phyloP scores from a whole-genome alignment of 1,140 invertebrate genomes.

The Euschistus heros region DNA sequence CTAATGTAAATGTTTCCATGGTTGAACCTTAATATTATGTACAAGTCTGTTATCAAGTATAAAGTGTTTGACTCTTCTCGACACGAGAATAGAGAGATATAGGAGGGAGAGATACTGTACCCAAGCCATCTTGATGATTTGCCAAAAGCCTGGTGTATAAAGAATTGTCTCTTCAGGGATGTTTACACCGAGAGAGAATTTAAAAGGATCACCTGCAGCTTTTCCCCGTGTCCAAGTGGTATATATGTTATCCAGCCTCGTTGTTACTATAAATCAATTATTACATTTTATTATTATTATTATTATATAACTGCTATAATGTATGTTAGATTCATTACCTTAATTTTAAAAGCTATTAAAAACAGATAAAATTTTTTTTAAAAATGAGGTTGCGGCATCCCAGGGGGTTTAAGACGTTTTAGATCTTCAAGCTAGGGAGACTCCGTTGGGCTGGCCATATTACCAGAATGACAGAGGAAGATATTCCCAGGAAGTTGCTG shows the following conservation, averaged over 20 bases:
- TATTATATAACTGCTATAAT: too few relatives aligned
- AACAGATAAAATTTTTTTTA: too few relatives aligned
- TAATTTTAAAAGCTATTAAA: too few relatives aligned
- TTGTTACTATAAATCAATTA: slow-evolving; percentile 25
- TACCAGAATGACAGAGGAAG: too few relatives aligned
- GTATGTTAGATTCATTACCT: too few relatives aligned
- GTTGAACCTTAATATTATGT: slow-evolving; percentile 15
- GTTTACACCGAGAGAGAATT: background rate
- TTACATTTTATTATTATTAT: too few relatives aligned
- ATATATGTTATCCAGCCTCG: slow-evolving; percentile 21
- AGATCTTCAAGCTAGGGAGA: too few relatives aligned
- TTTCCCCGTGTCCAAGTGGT: slow-evolving; percentile 22
- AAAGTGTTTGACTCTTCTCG: slow-evolving; percentile 18
- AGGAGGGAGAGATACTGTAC: slow-evolving; percentile 12
- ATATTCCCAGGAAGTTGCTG: too few relatives aligned
- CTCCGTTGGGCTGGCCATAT: too few relatives aligned
- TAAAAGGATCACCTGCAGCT: slow-evolving; percentile 15
- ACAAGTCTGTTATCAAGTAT: slow-evolving; percentile 21
- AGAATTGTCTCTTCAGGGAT: slow-evolving; percentile 19
- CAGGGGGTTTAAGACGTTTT: too few relatives aligned
- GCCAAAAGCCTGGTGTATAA: slow-evolving; percentile 15
- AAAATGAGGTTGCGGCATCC: too few relatives aligned
- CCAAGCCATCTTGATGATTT: slow-evolving; percentile 16
- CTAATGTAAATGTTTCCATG: slow-evolving; percentile 18
- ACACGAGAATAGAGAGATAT: background rate